Evolutionary conservation across 2,113 vertebrate species (phyloP).

Genomic region (Machaerirhynchus nigripectus): DNA sequence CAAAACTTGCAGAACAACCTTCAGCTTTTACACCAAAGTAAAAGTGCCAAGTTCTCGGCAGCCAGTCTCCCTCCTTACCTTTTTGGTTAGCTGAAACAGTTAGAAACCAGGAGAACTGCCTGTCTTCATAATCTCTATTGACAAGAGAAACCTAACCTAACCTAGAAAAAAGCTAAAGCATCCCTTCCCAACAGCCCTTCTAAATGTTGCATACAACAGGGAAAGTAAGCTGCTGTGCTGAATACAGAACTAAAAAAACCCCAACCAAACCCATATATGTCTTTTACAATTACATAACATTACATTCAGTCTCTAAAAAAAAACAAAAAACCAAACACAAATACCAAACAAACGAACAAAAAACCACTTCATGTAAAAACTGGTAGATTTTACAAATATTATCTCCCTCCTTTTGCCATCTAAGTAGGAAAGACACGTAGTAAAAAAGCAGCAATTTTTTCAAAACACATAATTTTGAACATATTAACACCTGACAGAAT

Average conservation of each 20-base stretch:
- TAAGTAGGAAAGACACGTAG: neutral
- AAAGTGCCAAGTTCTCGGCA: neutral
- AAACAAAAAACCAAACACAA: too few relatives aligned
- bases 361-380: neutral
- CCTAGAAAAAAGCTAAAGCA: neutral
- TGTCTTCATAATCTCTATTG: neutral
- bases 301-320: neutral
- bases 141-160: neutral
- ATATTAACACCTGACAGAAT: neutral
- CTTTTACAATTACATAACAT: neutral
- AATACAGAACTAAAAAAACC: neutral
- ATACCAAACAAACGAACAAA: neutral
- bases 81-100: neutral
- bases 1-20: neutral
- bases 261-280: neutral
- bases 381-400: neutral
- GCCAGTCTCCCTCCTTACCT: neutral
- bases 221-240: neutral
- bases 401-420: neutral
- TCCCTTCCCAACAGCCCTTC: neutral
- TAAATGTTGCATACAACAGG: neutral
- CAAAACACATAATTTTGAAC: neutral
- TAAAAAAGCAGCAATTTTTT: neutral
- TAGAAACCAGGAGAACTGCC: neutral
- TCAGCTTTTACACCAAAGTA: neutral